Percentiles rank a stretch among this genome's conserved stretches.
These are phyloP conservation scores for Adelosebastes latens DNA, from an alignment of 2,797 vertebrate genomes.

Conservation along the genomic window DNA sequence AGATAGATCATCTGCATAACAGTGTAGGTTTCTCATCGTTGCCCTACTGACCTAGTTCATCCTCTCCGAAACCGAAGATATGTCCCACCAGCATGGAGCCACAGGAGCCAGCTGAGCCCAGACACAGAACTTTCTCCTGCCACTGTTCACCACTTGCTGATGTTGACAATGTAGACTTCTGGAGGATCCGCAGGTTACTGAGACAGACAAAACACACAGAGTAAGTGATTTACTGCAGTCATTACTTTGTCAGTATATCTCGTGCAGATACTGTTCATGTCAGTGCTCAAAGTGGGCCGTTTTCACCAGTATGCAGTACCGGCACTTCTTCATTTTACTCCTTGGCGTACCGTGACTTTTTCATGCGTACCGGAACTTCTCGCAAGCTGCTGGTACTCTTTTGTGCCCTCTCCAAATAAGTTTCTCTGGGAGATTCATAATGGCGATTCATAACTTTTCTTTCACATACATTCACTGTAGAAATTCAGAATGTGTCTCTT, in stretches of 20 bases:
- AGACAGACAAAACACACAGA: conserved; percentile 35
- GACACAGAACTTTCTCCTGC: conserved; percentile 95
- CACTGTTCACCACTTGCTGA: conserved; percentile 86
- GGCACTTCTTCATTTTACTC: too few species aligned
- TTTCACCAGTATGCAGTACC: too few species aligned
- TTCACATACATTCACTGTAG: not conserved
- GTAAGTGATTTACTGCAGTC: not conserved
- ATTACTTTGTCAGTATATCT: not conserved
- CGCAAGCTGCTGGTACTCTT: not conserved
- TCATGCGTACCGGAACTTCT: not conserved
- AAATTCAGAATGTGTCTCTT: not conserved
- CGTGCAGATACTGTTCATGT: not conserved
- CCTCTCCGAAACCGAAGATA: conserved; percentile 96
- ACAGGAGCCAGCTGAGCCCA: conserved; percentile 89
- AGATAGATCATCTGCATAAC: not conserved
- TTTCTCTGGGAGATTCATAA: not conserved
- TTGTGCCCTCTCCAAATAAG: not conserved
- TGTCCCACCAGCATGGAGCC: conserved; percentile 91
- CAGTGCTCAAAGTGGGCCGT: too few species aligned
- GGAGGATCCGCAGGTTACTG: conserved; percentile 96
- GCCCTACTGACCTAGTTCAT: conserved; percentile 91
- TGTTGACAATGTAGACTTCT: conserved; percentile 85
- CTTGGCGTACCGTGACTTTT: too few species aligned
- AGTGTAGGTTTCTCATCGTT: not conserved
- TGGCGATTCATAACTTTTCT: not conserved